Conservation (phyloP, 2,113 vertebrate genomes). For the Rhynchomys soricoides region DNA sequence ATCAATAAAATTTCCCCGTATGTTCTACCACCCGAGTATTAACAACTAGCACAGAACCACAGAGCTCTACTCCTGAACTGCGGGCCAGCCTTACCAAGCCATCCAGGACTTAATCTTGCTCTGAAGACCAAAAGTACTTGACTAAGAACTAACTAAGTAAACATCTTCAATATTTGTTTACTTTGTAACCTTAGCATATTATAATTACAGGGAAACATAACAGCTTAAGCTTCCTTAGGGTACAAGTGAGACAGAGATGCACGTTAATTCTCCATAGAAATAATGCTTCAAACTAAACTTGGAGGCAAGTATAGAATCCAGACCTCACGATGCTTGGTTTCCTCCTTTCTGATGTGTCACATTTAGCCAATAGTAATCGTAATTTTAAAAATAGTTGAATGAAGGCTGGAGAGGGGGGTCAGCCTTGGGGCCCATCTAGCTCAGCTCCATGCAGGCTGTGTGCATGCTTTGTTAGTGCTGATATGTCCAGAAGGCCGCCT, state of each 20-base stretch:
- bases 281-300: neutral
- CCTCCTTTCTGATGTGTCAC: neutral
- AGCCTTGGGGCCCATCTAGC: too few relatives aligned
- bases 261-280: neutral
- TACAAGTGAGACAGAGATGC: neutral
- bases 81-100: neutral
- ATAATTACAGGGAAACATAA: neutral
- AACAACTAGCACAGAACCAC: neutral
- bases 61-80: neutral
- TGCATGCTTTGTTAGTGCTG: neutral
- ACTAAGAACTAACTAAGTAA: neutral
- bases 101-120: neutral
- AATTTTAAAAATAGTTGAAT: neutral
- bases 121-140: neutral
- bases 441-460: neutral
- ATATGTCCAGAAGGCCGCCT: neutral
- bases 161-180: slow-evolving; percentile 23
- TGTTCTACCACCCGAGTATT: neutral
- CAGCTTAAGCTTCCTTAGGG: neutral
- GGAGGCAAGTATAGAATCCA: neutral
- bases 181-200: neutral
- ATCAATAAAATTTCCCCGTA: neutral
- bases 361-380: slow-evolving; percentile 1
- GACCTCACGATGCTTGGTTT: neutral
- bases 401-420: neutral